A percentile compares a stretch with the other conserved stretches of the same genome.
phyloP scores from a whole-genome alignment of 2,113 vertebrate species.

The Prietella phreatophila region DNA sequence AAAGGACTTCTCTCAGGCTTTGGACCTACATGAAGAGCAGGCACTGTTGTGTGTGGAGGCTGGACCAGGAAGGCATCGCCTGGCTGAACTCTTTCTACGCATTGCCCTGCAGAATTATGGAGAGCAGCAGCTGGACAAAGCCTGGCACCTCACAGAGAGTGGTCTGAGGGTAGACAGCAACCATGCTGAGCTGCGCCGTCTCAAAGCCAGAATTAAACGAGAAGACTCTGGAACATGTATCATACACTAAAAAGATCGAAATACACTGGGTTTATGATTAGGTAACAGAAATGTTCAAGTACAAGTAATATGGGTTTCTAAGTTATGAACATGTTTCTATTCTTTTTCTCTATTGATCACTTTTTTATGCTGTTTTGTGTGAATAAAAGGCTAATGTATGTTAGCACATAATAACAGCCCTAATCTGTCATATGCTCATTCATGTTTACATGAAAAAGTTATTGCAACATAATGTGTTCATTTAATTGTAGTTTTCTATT shows the following conservation, averaged over 20 bases:
- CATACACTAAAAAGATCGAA: constrained; percentile 72
- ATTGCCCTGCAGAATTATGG: constrained; percentile 71
- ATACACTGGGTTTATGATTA: not conserved
- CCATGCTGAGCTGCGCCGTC: constrained; percentile 76
- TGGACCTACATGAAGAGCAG: constrained; percentile 70
- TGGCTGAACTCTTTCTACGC: constrained; percentile 71
- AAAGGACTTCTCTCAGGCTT: constrained; percentile 76
- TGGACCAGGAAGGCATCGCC: constrained; percentile 63
- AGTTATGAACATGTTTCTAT: not conserved
- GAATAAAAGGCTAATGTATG: not conserved
- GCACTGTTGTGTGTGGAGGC: constrained; percentile 69
- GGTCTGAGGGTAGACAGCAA: constrained; percentile 77
- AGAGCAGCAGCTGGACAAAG: constrained; percentile 71
- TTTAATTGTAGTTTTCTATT: not conserved
- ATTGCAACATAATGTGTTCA: not conserved
- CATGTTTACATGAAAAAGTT: not conserved
- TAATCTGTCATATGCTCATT: not conserved
- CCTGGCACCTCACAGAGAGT: constrained; percentile 76
- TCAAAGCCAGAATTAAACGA: constrained; percentile 76
- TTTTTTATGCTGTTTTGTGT: not conserved
- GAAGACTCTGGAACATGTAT: constrained; percentile 77
- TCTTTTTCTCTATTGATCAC: not conserved
- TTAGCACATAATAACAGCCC: not conserved
- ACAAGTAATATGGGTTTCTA: not conserved
- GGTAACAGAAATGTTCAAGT: not conserved